Base-by-base conservation (phyloP, 1,140 invertebrate genomes). In the Colletes gigas region DNA sequence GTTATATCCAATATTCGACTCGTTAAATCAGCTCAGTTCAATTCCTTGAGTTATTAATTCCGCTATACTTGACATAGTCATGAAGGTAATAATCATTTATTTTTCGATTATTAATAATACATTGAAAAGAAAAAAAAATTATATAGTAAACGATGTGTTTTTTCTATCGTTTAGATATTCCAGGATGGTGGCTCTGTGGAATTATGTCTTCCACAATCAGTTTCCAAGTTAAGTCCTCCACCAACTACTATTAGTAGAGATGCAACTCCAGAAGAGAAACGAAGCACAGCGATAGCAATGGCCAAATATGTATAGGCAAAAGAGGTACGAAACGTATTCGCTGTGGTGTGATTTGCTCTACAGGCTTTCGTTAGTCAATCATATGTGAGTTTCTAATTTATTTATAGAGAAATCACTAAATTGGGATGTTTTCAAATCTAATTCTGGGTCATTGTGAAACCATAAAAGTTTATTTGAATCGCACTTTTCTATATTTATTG, bases 281-380 rank as follows among this genome's bases (percentile, higher is more conserved):
- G 90, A 55, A 86, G 93, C 67, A 87, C 93, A 17, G 95, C 95
- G 83, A 95, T 95, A 88, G 93, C 96, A 15, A 94, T 95, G 71
- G 86, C 96, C 6, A 94, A 95, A 14, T 91, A 96, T n/a, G n/a
- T n/a, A n/a, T 66, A 95, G 94, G 75, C 94, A 96, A 74, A 95
- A 95, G 74, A 96, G 96, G 88, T 95, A 95, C 17, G 98, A 99
- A 90, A 97, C 97, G 96, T 97, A 97, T 92, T 98, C 97, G 67
- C 93, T 99, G 41, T 99, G 98, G 98, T 99, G 98, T 90, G 98
- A 98, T 92, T 95, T 97, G 54, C 94, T 99, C 0, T 99, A 99
- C 89, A 96, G 97, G 84, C 93, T 99, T n/a, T 99, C 98, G 1
- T 94, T 99, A 59, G 98, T 99, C 0, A 97, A 99, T 94, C n/a